These are phyloP conservation scores for Pleuronectes platessa DNA, from an alignment of 2,113 vertebrate species.

Conservation along the genomic window DNA sequence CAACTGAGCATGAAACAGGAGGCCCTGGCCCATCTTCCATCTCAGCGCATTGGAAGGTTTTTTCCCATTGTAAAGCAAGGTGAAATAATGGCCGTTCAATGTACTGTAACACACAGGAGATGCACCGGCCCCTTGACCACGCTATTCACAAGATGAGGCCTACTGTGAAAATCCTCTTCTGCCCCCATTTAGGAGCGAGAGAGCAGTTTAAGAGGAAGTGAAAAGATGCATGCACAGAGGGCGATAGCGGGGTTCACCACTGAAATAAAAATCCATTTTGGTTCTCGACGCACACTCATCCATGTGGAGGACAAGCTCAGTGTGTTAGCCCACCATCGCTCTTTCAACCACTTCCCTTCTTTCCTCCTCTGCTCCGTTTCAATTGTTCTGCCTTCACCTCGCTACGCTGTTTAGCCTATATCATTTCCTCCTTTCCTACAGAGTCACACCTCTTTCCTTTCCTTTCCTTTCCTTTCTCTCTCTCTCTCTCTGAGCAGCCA, in stretches of 20 bases:
- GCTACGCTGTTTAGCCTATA: slow-evolving; percentile 26
- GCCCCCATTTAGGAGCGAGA: slow-evolving; percentile 47
- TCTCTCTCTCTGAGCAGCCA: slow-evolving; percentile 86
- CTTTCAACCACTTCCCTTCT: slow-evolving; percentile 57
- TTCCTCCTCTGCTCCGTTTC: slow-evolving; percentile 47
- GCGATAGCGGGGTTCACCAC: slow-evolving; percentile 59
- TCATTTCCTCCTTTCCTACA: slow-evolving; percentile 48
- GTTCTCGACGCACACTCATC: slow-evolving; percentile 71
- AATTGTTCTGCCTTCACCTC: slow-evolving; percentile 54
- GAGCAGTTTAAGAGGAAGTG: slow-evolving; percentile 29
- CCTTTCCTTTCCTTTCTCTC: slow-evolving; percentile 51
- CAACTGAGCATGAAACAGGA: slow-evolving; percentile 76
- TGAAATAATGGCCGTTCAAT: slow-evolving; percentile 62
- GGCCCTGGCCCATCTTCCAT: slow-evolving; percentile 53
- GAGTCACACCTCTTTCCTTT: slow-evolving; percentile 80
- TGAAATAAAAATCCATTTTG: slow-evolving; percentile 81
- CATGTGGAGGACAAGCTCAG: slow-evolving; percentile 49
- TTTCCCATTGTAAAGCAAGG: slow-evolving; percentile 58
- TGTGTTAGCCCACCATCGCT: slow-evolving; percentile 50
- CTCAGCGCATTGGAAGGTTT: slow-evolving; percentile 44
- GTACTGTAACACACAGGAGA: slow-evolving; percentile 62
- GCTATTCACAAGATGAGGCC: slow-evolving; percentile 57
- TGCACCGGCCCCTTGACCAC: slow-evolving; percentile 39
- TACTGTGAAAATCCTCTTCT: slow-evolving; percentile 70
- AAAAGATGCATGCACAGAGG: slow-evolving; percentile 47